These are phyloP conservation scores for Sebastes goodei DNA, from an alignment of 2,797 vertebrate genomes.

Conservation along the genomic window DNA sequence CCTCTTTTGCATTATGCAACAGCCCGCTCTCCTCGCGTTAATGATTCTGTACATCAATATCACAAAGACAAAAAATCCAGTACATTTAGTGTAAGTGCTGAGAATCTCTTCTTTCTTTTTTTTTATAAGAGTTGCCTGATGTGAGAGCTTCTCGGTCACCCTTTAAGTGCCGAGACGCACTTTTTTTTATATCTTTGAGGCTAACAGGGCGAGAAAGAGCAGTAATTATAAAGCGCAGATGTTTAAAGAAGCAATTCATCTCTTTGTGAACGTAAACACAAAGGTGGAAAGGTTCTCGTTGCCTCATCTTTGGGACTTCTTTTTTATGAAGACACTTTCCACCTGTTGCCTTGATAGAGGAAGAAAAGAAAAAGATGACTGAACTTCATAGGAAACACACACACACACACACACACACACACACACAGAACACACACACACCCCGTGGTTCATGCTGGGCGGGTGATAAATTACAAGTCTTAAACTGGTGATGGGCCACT, in stretches of 20 bases:
- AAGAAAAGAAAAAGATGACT: slow-evolving; percentile 1
- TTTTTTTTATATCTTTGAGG: neutral
- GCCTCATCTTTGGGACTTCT: slow-evolving; percentile 3
- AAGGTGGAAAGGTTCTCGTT: neutral
- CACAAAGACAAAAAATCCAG: neutral
- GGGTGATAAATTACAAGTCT: slow-evolving; percentile 44
- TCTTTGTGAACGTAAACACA: slow-evolving; percentile 26
- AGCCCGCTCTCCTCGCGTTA: neutral
- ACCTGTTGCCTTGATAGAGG: slow-evolving; percentile 41
- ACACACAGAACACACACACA: neutral
- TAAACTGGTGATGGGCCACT: slow-evolving; percentile 11
- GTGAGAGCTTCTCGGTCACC: neutral
- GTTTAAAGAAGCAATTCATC: slow-evolving; percentile 1
- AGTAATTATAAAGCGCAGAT: neutral
- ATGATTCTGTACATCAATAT: neutral
- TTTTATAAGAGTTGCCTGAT: neutral
- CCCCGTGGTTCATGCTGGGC: slow-evolving; percentile 3
- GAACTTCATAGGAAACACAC: slow-evolving; percentile 23
- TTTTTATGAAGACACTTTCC: slow-evolving; percentile 12
- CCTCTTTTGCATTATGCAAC: slow-evolving; percentile 36
- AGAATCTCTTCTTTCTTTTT: neutral
- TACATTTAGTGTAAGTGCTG: neutral
- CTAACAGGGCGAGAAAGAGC: neutral
- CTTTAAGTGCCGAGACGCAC: neutral
- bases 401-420: neutral